phyloP scores from a whole-genome alignment of 2,888 invertebrate genomes.

The Tupiocoris notatus region DNA sequence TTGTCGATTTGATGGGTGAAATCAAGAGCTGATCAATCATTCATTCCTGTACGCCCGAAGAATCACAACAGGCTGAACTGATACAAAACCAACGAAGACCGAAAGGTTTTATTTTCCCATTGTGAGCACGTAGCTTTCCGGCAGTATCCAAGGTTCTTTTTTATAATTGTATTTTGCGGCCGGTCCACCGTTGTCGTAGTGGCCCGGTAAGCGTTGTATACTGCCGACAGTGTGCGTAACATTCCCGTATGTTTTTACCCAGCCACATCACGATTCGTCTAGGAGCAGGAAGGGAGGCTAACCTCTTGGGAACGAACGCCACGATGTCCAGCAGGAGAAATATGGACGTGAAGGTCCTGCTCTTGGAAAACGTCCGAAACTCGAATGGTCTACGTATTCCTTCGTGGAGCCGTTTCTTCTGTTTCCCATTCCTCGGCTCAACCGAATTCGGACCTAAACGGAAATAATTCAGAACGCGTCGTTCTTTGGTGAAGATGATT shows the following conservation, averaged over 20 bases:
- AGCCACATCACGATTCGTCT: not conserved
- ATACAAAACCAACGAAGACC: not conserved
- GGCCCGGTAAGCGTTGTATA: no score
- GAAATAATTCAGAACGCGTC: slow-evolving; percentile 15
- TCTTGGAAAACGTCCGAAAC: not conserved
- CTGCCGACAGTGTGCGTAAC: not conserved
- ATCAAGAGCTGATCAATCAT: not conserved
- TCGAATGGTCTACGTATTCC: not conserved
- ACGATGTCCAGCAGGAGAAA: not conserved
- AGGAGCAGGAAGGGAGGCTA: no score
- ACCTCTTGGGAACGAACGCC: not conserved
- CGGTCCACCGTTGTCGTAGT: not conserved
- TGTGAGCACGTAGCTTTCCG: not conserved
- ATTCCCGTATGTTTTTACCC: not conserved
- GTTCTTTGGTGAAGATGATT: not conserved
- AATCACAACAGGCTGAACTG: no score
- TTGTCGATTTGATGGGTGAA: no score
- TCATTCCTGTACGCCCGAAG: not conserved
- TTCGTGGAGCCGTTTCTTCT: not conserved
- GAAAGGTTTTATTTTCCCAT: not conserved
- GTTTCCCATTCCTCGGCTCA: not conserved
- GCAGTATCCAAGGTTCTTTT: not conserved
- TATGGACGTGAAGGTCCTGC: not conserved
- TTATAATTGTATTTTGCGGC: not conserved
- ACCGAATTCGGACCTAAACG: not conserved